Percentiles rank a stretch among this genome's conserved stretches.
phyloP scores from a whole-genome alignment of 2,113 vertebrate genomes.

The Hypanus sabinus region DNA sequence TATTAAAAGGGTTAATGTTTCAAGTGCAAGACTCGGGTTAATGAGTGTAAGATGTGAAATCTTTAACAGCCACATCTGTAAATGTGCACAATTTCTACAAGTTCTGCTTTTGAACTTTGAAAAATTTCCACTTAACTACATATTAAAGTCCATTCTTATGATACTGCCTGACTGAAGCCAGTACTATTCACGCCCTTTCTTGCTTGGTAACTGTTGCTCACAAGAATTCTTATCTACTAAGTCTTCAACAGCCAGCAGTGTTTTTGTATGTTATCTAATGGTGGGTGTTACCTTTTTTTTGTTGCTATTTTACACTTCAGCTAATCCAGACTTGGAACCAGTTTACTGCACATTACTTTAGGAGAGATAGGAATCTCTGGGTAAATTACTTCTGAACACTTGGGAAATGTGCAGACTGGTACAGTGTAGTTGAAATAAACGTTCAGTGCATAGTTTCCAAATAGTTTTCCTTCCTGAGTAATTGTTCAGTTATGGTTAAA shows the following conservation, averaged over 20 bases:
- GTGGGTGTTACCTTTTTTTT: background rate
- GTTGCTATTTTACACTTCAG: slow-evolving; percentile 23
- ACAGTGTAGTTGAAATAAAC: slow-evolving; percentile 17
- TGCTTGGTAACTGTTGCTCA: background rate
- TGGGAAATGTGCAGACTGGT: slow-evolving; percentile 6
- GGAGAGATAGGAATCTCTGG: slow-evolving; percentile 29
- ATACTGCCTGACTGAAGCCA: background rate
- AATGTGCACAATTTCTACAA: background rate
- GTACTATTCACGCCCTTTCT: background rate
- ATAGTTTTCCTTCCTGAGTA: slow-evolving; percentile 35
- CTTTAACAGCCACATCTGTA: background rate
- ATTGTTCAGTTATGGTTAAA: slow-evolving; percentile 29
- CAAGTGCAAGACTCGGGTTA: background rate
- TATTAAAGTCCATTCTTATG: background rate
- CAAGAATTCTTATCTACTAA: background rate
- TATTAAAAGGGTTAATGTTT: background rate
- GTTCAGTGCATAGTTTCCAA: slow-evolving; percentile 6
- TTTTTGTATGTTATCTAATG: background rate
- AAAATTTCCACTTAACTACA: no score
- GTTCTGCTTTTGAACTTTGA: background rate
- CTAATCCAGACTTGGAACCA: slow-evolving; percentile 22
- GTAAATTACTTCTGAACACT: slow-evolving; percentile 11
- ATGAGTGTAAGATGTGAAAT: background rate
- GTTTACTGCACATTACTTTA: background rate
- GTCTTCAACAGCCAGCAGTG: background rate